phyloP scores from a whole-genome alignment of 2,888 invertebrate species.

The Pollenia amentaria region DNA sequence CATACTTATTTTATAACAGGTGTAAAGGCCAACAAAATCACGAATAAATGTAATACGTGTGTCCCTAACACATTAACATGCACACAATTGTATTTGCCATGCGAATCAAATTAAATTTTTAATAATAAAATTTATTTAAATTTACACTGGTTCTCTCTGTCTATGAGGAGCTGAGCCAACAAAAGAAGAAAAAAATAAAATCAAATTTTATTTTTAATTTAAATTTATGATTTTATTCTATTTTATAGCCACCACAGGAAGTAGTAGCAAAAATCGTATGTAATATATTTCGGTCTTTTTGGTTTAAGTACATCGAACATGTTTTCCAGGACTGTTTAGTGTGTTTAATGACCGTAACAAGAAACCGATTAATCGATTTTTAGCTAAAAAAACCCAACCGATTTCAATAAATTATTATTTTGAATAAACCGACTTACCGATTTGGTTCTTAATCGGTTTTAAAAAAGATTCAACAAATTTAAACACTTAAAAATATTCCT shows the following conservation, averaged over 20 bases:
- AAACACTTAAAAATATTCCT: too few species aligned
- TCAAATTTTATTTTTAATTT: conserved; percentile 49
- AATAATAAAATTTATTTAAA: neutral
- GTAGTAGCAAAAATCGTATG: neutral
- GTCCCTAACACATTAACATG: neutral
- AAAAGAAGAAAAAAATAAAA: conserved; percentile 10
- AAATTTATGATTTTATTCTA: conserved; percentile 42
- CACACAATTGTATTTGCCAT: conserved; percentile 25
- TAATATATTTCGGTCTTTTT: conserved; percentile 4
- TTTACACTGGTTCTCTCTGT: neutral
- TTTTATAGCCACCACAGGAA: conserved; percentile 19
- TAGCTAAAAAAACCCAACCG: too few species aligned
- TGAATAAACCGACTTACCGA: too few species aligned
- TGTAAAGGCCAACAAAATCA: conserved; percentile 30
- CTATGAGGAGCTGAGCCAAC: neutral
- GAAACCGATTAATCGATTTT: too few species aligned
- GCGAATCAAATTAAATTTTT: conserved; percentile 14
- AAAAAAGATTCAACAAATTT: too few species aligned
- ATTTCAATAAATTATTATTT: too few species aligned
- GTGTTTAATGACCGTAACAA: too few species aligned
- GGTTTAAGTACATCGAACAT: too few species aligned
- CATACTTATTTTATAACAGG: conserved; percentile 9
- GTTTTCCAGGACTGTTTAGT: too few species aligned
- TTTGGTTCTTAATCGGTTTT: too few species aligned
- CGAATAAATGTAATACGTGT: conserved; percentile 9